These are phyloP conservation scores for Coenonympha glycerion DNA, from an alignment of 2,888 invertebrate genomes.

Conservation along the genomic window DNA sequence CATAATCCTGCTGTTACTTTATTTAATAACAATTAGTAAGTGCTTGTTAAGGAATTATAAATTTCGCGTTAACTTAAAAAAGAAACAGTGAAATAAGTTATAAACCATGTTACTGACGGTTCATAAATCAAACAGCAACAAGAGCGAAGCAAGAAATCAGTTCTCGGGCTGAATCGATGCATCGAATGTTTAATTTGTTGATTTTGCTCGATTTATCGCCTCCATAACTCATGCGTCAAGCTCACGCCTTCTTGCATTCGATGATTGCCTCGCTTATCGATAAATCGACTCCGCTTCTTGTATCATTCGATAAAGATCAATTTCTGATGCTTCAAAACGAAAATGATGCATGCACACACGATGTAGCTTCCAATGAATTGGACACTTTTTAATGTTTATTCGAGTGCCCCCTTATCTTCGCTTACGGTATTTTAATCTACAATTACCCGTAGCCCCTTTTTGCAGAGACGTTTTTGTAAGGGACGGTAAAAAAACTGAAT, in stretches of 20 bases:
- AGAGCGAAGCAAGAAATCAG: conserved; percentile 15
- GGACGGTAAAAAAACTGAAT: conserved; percentile 4
- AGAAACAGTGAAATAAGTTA: background rate
- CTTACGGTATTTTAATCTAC: conserved; percentile 4
- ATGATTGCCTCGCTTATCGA: conserved; percentile 38
- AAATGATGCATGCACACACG: conserved; percentile 12
- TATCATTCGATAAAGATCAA: conserved; percentile 28
- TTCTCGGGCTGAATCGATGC: conserved; percentile 19
- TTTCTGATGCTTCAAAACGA: conserved; percentile 21
- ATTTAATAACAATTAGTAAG: too few relatives aligned
- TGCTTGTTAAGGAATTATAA: background rate
- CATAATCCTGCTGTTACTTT: too few relatives aligned
- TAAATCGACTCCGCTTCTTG: conserved; percentile 33
- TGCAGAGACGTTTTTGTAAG: background rate
- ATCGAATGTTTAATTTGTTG: conserved; percentile 40
- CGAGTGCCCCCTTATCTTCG: background rate
- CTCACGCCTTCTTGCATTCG: conserved; percentile 54
- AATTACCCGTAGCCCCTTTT: too few relatives aligned
- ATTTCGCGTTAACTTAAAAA: background rate
- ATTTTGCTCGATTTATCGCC: conserved; percentile 63
- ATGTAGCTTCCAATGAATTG: conserved; percentile 3
- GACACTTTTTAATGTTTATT: conserved; percentile 5
- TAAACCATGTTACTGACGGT: conserved; percentile 3
- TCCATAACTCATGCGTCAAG: conserved; percentile 50
- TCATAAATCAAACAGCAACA: conserved; percentile 10